Evolutionary conservation across 2,113 vertebrate species (phyloP).

Genomic region (Sinocyclocheilus anshuiensis): DNA sequence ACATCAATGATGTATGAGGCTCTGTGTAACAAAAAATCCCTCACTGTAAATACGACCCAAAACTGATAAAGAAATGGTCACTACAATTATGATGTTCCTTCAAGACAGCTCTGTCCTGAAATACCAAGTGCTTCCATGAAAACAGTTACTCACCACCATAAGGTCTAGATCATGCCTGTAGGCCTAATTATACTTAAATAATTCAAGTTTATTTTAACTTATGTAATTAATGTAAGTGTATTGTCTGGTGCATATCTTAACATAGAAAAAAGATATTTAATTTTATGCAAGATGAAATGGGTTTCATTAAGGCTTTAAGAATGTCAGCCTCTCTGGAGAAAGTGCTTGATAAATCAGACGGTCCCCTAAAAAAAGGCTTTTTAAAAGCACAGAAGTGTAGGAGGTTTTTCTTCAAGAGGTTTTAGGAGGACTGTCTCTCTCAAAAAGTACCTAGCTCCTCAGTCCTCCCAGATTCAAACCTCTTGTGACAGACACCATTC

Average conservation of each 20-base stretch:
- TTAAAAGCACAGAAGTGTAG: neutral
- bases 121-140: neutral
- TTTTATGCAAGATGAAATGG: neutral
- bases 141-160: neutral
- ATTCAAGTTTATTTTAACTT: neutral
- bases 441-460: neutral
- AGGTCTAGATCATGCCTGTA: neutral
- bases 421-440: neutral
- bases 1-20: neutral
- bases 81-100: neutral
- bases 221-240: neutral
- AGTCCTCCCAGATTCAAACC: slow-evolving; percentile 25
- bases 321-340: neutral
- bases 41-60: neutral
- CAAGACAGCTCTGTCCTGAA: neutral
- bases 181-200: neutral
- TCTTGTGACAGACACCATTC: slow-evolving; percentile 42
- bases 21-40: neutral
- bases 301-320: neutral
- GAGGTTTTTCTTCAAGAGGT: neutral
- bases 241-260: neutral
- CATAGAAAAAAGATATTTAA: neutral
- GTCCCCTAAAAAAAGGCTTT: neutral
- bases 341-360: slow-evolving; percentile 29
- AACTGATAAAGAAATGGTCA: neutral